A percentile compares a stretch with the other conserved stretches of the same genome.
phyloP scores from a whole-genome alignment of 2,888 invertebrate species.

The Hypercompe scribonia region DNA sequence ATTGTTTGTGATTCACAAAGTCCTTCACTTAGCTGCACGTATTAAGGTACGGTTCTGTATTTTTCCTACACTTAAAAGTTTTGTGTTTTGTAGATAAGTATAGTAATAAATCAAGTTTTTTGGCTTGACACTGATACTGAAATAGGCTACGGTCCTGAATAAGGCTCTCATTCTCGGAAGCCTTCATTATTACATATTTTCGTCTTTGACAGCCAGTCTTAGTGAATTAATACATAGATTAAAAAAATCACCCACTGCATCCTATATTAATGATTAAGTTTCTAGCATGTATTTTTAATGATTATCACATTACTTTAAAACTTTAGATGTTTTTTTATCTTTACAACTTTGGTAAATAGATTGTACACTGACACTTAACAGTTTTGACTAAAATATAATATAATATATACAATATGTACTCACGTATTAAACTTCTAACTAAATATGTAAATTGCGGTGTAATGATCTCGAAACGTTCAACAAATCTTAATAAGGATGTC shows the following conservation, averaged over 20 bases:
- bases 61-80: too few species aligned
- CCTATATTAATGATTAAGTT: slow-evolving; percentile 75
- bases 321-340: too few species aligned
- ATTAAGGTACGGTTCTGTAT: too few species aligned
- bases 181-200: slow-evolving; percentile 46
- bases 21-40: too few species aligned
- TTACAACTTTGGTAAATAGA: too few species aligned
- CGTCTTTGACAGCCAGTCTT: slow-evolving; percentile 51
- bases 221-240: slow-evolving; percentile 52
- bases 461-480: slow-evolving; percentile 38
- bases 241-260: slow-evolving; percentile 71
- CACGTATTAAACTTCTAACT: not conserved
- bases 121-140: too few species aligned
- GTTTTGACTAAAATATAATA: too few species aligned
- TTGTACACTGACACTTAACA: too few species aligned
- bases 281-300: slow-evolving; percentile 60
- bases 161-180: slow-evolving; percentile 19
- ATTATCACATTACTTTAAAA: slow-evolving; percentile 26
- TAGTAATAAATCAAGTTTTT: too few species aligned
- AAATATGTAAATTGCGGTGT: slow-evolving; percentile 42
- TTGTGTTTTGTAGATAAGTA: too few species aligned
- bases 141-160: not conserved
- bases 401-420: not conserved
- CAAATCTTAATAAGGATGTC: slow-evolving; percentile 40
- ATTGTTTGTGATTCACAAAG: too few species aligned